Evolutionary conservation across 1,140 invertebrate genomes (phyloP), one percentile per base, ranked within the genome.

Genomic region (Planococcus citri): DNA sequence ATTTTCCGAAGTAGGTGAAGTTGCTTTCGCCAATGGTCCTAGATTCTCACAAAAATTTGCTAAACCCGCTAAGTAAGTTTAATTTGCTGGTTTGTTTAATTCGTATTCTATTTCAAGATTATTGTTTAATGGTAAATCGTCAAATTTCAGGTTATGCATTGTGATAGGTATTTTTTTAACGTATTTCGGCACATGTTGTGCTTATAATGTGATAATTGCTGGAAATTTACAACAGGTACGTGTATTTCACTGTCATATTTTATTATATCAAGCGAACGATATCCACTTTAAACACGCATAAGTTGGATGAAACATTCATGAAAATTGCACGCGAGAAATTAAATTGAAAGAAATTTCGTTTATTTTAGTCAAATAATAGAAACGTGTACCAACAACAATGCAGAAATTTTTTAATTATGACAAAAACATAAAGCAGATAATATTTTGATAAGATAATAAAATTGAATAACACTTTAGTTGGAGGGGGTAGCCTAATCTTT

Each of bases 111-210:
- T 33, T 12, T 3, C 29, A 33, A 20, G 41, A 20, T 51, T 17
- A 9, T 9, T 51, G 3, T 51, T 51, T 9, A 6, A 51, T 51
- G 17, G 10, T 51, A 17, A 51, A 51, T 51, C 17, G 10, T 51
- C 17, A 51, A 27, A n/a, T 72, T 74, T 17, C 69, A 74, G 74
- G 60, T 57, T 73, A 20, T 72, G 72, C 6, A 75, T 75, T 21
- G 64, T 72, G 4, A 68, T 70, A 14, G 73, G 74, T 51, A 64
- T 75, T 57, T 91, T 92, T 73, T 74, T 86, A 20, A 90, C 89
- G 1, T 92, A 92, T 77, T 91, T 88, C 74, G 86, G 87, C 22
- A 91, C 89, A 20, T 90, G 89, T 82, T 90, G 88, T 67, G 89
- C 89, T 2, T 92, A 92, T 73, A 84, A 88, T 0, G 88, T 91